These are phyloP conservation scores for Agrilus biguttatus DNA, from an alignment of 2,888 invertebrate genomes.

Conservation along the genomic window DNA sequence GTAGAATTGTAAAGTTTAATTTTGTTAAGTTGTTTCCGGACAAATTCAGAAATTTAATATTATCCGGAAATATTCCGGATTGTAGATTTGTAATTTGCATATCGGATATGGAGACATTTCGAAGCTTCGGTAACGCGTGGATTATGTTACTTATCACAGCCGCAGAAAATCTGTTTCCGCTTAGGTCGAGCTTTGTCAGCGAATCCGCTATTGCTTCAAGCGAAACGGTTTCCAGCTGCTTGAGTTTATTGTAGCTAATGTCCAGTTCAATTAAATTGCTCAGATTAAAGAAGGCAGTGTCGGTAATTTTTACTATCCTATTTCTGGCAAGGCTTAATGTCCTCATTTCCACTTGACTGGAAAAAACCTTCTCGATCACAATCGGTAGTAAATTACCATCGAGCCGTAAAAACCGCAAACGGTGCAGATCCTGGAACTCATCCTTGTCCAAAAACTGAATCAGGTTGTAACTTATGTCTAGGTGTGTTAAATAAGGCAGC, in stretches of 20 bases:
- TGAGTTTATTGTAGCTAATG: conserved; percentile 62
- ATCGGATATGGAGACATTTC: conserved; percentile 43
- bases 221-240: conserved; percentile 46
- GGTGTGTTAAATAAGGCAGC: conserved; percentile 52
- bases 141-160: conserved; percentile 42
- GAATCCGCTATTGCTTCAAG: conserved; percentile 46
- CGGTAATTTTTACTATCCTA: conserved; percentile 58
- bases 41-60: conserved; percentile 52
- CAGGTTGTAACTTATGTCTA: conserved; percentile 64
- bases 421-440: conserved; percentile 55
- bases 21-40: conserved; percentile 54
- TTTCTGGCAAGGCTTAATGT: conserved; percentile 52
- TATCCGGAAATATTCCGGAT: conserved; percentile 41
- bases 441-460: conserved; percentile 61
- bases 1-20: conserved; percentile 41
- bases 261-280: conserved; percentile 54
- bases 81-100: conserved; percentile 42
- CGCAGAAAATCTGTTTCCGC: conserved; percentile 48
- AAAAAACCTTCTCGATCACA: conserved; percentile 56
- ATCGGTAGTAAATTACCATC: conserved; percentile 69
- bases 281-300: conserved; percentile 58
- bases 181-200: conserved; percentile 49
- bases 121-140: conserved; percentile 41
- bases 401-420: conserved; percentile 46
- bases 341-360: conserved; percentile 37